Evolutionary conservation across 2,113 vertebrate genomes (phyloP).

Genomic region (Corapipo altera): DNA sequence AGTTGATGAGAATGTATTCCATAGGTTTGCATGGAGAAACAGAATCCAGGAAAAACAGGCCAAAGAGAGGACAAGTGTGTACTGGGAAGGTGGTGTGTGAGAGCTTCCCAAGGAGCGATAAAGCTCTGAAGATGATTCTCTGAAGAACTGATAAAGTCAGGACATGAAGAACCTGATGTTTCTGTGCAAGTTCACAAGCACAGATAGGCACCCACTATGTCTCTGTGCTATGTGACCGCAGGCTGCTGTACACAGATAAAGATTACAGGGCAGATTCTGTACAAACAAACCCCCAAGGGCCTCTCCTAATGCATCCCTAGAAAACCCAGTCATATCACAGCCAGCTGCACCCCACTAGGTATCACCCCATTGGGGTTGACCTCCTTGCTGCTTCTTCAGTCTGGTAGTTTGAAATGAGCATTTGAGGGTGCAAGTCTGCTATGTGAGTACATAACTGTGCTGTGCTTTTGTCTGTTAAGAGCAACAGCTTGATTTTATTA

Average conservation of each 20-base stretch:
- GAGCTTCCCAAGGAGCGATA: not conserved
- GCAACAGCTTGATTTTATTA: not conserved
- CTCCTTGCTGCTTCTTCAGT: not conserved
- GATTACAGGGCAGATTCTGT: not conserved
- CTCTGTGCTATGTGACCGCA: not conserved
- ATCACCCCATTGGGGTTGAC: fast-evolving
- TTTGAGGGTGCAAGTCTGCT: not conserved
- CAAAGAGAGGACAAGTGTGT: not conserved
- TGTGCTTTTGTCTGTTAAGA: not conserved
- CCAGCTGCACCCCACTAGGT: not conserved
- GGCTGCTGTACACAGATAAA: not conserved
- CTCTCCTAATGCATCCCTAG: not conserved
- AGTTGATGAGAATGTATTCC: not conserved
- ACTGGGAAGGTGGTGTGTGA: not conserved
- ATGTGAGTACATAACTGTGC: fast-evolving
- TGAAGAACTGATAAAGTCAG: not conserved
- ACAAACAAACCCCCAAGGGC: fast-evolving
- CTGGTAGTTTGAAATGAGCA: not conserved
- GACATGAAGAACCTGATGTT: not conserved
- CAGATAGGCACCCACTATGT: fast-evolving
- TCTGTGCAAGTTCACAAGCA: not conserved
- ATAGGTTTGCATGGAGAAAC: not conserved
- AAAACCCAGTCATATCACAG: not conserved
- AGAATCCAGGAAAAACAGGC: fast-evolving
- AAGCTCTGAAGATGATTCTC: not conserved